Conservation (phyloP, 2,797 vertebrate genomes). For the Lophius americanus region DNA sequence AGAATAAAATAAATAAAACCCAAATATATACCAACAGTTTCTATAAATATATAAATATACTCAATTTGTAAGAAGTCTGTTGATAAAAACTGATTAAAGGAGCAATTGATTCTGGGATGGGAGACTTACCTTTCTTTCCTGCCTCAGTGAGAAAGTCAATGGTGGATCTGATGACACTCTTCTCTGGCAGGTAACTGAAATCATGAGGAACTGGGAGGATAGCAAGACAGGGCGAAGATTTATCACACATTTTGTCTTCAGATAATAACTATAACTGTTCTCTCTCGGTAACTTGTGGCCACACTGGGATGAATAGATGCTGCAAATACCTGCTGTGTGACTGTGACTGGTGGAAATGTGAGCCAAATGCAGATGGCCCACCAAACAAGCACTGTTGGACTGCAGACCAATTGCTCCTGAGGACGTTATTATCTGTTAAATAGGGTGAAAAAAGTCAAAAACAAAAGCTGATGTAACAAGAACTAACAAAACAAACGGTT, state of each 20-base stretch:
- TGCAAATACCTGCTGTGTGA: conserved; percentile 85
- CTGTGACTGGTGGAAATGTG: conserved; percentile 87
- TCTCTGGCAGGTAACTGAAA: conserved; percentile 92
- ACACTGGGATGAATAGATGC: too few species aligned
- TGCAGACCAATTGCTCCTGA: conserved; percentile 93
- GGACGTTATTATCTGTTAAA: conserved; percentile 86
- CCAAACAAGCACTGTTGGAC: conserved; percentile 90
- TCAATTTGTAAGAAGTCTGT: too few species aligned
- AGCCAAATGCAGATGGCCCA: conserved; percentile 91
- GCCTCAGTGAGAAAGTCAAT: conserved; percentile 86
- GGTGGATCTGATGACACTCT: conserved; percentile 87
- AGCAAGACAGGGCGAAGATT: not conserved
- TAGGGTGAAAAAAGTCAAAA: not conserved
- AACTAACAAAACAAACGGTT: not conserved
- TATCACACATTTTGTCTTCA: not conserved
- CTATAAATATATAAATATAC: too few species aligned
- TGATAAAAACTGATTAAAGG: too few species aligned
- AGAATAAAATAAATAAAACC: not conserved
- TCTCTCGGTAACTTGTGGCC: too few species aligned
- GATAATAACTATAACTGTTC: too few species aligned
- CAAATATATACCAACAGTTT: too few species aligned
- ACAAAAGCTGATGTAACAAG: not conserved
- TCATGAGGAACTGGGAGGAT: conserved; percentile 89
- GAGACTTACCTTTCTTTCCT: conserved; percentile 89
- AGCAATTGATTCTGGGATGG: too few species aligned